phyloP scores from a whole-genome alignment of 2,113 vertebrate species.

The Thinocorus orbignyianus region DNA sequence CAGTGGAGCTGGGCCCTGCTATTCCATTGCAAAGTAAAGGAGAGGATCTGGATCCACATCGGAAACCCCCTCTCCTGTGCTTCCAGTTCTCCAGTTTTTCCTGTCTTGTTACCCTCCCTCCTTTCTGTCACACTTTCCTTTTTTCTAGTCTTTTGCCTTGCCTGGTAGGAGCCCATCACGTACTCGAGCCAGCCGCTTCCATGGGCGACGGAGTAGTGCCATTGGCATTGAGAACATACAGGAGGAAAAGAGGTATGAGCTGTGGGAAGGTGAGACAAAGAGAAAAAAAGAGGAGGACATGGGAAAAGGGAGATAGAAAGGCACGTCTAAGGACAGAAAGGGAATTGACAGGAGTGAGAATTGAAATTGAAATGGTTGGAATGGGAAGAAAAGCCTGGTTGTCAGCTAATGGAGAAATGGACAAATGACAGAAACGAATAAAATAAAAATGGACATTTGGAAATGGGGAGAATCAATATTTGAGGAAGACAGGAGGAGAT shows the following conservation, averaged over 20 bases:
- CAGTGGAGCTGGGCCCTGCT: neutral
- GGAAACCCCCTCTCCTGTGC: neutral
- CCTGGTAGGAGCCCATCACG: conserved; percentile 71
- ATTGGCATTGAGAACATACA: conserved; percentile 94
- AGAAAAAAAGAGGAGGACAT: neutral
- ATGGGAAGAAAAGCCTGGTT: neutral
- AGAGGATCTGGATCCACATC: neutral
- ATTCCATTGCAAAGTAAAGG: neutral
- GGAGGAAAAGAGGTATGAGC: conserved; percentile 88
- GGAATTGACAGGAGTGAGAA: neutral
- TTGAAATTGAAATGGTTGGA: neutral
- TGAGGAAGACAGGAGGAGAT: neutral
- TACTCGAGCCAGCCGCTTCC: conserved; percentile 73
- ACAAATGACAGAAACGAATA: neutral
- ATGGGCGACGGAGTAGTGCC: conserved; percentile 87
- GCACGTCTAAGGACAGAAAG: neutral
- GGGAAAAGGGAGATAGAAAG: neutral
- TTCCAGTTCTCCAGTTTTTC: neutral
- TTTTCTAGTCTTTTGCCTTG: conserved; percentile 73
- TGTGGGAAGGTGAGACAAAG: neutral
- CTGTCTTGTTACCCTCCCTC: neutral
- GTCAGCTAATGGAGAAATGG: neutral
- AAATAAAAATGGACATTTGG: neutral
- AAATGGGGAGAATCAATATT: neutral
- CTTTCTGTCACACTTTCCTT: conserved; percentile 20